phyloP scores from a whole-genome alignment of 1,140 invertebrate species.

The Danaus melanippus region DNA sequence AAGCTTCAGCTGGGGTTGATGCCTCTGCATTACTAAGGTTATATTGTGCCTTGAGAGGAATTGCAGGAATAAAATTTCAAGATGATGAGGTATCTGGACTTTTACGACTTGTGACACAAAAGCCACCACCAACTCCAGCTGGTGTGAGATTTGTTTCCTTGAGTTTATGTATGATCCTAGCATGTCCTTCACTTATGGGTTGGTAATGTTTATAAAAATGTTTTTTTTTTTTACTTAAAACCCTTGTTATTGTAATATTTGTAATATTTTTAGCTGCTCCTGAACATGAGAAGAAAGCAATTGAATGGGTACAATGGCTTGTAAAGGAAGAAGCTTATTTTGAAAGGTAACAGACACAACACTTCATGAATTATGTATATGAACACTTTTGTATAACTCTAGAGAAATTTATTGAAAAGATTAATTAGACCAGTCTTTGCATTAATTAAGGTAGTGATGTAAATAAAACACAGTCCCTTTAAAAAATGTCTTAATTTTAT shows the following conservation, averaged over 20 bases:
- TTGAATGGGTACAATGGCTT: constrained; percentile 96
- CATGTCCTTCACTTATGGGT: constrained; percentile 90
- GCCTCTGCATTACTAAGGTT: constrained; percentile 74
- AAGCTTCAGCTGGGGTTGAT: constrained; percentile 56
- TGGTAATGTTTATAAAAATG: constrained; percentile 18
- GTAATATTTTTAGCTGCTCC: constrained; percentile 66
- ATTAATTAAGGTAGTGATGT: too few species aligned
- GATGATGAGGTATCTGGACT: constrained; percentile 93
- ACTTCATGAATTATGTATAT: too few species aligned
- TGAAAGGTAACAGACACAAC: constrained; percentile 70
- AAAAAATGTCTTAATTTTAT: background rate
- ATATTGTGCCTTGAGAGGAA: constrained; percentile 93
- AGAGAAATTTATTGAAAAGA: too few species aligned
- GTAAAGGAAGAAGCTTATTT: constrained; percentile 91
- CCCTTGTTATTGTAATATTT: background rate
- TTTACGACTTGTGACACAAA: constrained; percentile 88
- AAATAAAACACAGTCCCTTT: too few species aligned
- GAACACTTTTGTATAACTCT: too few species aligned
- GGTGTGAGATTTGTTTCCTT: constrained; percentile 95
- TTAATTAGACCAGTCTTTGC: too few species aligned
- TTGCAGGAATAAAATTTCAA: constrained; percentile 92
- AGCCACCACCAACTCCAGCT: constrained; percentile 90
- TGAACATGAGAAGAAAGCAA: constrained; percentile 90
- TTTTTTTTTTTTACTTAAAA: too few species aligned
- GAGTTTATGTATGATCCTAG: constrained; percentile 94